Evolutionary conservation across 2,113 vertebrate genomes (phyloP).

Genomic region (Petrocephalus zakoni): DNA sequence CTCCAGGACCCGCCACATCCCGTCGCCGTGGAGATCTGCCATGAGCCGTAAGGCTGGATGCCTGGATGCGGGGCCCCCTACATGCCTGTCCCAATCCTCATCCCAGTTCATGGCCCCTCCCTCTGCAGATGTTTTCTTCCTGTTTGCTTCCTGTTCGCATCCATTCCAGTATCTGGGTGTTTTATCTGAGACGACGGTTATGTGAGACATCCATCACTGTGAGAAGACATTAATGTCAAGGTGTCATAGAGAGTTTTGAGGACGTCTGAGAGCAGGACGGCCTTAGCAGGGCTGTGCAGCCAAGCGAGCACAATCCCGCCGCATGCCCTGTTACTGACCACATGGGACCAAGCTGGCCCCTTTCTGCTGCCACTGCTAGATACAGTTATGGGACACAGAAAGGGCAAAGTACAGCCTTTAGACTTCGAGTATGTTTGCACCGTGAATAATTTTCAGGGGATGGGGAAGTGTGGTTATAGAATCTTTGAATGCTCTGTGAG

Average conservation of each 20-base stretch:
- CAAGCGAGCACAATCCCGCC: not conserved
- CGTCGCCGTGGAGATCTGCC: not conserved
- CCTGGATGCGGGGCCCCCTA: not conserved
- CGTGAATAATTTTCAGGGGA: not conserved
- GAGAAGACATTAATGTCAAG: not conserved
- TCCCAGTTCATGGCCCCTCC: not conserved
- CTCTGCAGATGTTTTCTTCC: not conserved
- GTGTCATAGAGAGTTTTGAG: not conserved
- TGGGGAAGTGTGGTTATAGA: not conserved
- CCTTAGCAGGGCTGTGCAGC: not conserved
- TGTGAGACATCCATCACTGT: not conserved
- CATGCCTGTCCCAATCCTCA: not conserved
- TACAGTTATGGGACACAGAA: not conserved
- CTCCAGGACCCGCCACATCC: not conserved
- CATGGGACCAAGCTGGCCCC: not conserved
- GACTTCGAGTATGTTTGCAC: not conserved
- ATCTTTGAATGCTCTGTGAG: not conserved
- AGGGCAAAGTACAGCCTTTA: not conserved
- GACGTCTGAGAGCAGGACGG: not conserved
- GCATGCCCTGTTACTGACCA: not conserved
- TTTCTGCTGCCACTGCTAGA: not conserved
- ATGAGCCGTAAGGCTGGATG: not conserved
- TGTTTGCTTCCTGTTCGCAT: not conserved
- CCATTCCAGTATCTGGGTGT: not conserved
- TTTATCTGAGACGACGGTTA: not conserved